A percentile compares a stretch with the other conserved stretches of the same genome.
Conservation (phyloP, 2,797 vertebrate species). For the Falco peregrinus region DNA sequence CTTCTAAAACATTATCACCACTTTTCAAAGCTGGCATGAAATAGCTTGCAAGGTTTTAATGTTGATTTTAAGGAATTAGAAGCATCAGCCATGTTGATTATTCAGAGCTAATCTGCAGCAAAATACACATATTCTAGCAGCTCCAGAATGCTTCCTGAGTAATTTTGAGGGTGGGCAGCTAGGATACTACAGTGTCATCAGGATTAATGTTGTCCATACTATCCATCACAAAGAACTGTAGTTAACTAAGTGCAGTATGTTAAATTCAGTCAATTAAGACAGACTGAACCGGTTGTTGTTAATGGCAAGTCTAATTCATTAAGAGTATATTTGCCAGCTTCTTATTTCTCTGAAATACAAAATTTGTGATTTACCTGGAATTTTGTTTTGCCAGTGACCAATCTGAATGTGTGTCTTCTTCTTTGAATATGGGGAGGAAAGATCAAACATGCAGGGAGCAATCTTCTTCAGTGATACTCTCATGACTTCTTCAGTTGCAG, state of each 20-base stretch:
- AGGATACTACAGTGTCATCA: not conserved
- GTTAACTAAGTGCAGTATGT: not conserved
- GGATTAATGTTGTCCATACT: constrained; percentile 20
- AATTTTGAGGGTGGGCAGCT: constrained; percentile 26
- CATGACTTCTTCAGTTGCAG: not conserved
- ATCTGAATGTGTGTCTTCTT: not conserved
- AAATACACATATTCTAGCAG: constrained; percentile 37
- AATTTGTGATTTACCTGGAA: not conserved
- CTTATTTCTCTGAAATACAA: not conserved
- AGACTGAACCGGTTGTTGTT: not conserved
- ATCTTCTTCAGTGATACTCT: not conserved
- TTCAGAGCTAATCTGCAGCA: constrained; percentile 59
- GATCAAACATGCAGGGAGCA: not conserved
- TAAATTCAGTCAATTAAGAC: not conserved
- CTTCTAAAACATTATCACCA: constrained; percentile 55
- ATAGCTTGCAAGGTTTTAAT: constrained; percentile 60
- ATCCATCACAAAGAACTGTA: not conserved
- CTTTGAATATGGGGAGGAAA: not conserved
- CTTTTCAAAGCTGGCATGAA: constrained; percentile 68
- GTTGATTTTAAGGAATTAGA: constrained; percentile 72
- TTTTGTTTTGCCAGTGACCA: not conserved
- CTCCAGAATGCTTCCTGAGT: constrained; percentile 1
- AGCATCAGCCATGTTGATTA: constrained; percentile 62
- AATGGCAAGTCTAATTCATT: not conserved
- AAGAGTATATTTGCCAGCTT: not conserved